A percentile compares a stretch with the other conserved stretches of the same genome.
Conservation (phyloP, 1,140 invertebrate species). For the Nasonia longicornis region DNA sequence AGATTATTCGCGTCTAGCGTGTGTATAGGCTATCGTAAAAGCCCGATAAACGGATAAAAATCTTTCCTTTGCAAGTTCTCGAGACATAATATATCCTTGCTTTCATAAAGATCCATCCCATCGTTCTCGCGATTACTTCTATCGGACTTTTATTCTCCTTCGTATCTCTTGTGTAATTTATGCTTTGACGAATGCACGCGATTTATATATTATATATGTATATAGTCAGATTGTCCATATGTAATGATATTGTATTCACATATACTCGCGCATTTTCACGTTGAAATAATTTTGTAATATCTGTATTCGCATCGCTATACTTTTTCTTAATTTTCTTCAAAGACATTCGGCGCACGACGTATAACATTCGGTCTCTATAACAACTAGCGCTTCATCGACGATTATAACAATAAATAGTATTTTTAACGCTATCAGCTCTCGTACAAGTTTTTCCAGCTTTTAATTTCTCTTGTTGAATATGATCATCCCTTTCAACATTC, state of each 20-base stretch:
- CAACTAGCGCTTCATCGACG: conserved; percentile 34
- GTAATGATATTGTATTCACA: conserved; percentile 45
- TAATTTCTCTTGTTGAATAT: neutral
- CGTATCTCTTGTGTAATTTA: neutral
- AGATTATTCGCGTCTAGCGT: neutral
- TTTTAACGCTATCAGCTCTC: conserved; percentile 18
- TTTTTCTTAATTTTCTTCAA: neutral
- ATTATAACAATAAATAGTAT: conserved; percentile 44
- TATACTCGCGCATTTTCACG: conserved; percentile 34
- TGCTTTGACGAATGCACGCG: conserved; percentile 23
- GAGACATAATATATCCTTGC: neutral
- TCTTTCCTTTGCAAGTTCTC: neutral
- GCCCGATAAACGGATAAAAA: conserved; percentile 7
- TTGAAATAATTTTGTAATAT: conserved; percentile 23
- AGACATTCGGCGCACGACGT: conserved; percentile 18
- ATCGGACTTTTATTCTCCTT: conserved; percentile 36
- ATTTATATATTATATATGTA: conserved; percentile 33
- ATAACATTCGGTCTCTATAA: conserved; percentile 37
- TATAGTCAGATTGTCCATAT: conserved; percentile 43
- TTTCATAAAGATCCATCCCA: neutral
- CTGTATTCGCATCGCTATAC: neutral
- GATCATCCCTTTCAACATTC: neutral
- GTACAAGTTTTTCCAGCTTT: conserved; percentile 6
- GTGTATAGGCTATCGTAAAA: neutral
- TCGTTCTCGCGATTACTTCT: neutral